A percentile compares a stretch with the other conserved stretches of the same genome.
These are phyloP conservation scores for Eupsilia transversa DNA, from an alignment of 2,888 invertebrate species.

Conservation along the genomic window DNA sequence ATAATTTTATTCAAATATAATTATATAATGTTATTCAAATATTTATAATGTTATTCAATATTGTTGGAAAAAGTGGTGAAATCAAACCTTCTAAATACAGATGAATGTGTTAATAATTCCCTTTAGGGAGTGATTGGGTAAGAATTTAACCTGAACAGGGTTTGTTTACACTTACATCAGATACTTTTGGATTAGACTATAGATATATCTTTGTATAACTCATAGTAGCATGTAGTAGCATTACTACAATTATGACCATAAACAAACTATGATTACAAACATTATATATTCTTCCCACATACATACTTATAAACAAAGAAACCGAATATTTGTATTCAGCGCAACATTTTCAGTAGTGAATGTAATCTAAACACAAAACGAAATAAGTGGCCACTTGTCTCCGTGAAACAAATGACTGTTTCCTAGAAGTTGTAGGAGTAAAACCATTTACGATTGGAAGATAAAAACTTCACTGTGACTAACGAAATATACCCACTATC, in stretches of 20 bases:
- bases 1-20: too few species aligned
- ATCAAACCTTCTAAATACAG: too few species aligned
- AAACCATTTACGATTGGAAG: conserved; percentile 61
- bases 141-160: too few species aligned
- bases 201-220: background rate
- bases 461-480: conserved; percentile 58
- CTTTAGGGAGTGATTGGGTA: too few species aligned
- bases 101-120: too few species aligned
- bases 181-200: too few species aligned
- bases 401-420: conserved; percentile 61
- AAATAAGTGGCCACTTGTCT: conserved; percentile 61
- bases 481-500: conserved; percentile 65
- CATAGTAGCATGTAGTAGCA: background rate
- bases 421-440: conserved; percentile 59
- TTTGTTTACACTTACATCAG: too few species aligned
- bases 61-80: too few species aligned
- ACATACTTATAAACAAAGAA: conserved; percentile 6
- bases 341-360: conserved; percentile 31
- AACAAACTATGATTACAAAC: background rate
- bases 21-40: too few species aligned
- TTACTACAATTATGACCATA: background rate
- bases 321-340: conserved; percentile 13
- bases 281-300: background rate
- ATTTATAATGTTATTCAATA: too few species aligned
- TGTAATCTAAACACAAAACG: conserved; percentile 51